phyloP scores from a whole-genome alignment of 2,797 vertebrate species.

The Acanthurus lineatus region DNA sequence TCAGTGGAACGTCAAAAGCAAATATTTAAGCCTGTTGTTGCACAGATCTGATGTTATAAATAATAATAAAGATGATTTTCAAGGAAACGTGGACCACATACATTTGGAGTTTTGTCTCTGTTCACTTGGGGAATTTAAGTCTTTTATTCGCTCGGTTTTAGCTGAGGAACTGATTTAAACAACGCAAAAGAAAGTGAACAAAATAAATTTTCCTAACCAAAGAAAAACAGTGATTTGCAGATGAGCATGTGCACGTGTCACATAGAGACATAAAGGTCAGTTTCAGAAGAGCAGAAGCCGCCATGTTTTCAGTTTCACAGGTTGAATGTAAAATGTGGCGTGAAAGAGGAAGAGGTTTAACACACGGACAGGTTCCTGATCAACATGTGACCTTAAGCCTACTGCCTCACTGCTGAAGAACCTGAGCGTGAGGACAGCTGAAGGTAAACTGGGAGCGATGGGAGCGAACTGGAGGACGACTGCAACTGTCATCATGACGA shows the following conservation, averaged over 20 bases:
- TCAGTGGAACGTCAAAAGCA: too few species aligned
- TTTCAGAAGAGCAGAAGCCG: background rate
- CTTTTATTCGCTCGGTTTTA: too few species aligned
- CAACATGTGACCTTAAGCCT: background rate
- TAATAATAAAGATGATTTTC: too few species aligned
- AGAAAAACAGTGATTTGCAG: background rate
- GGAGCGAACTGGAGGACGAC: slow-evolving; percentile 41
- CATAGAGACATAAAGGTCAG: background rate
- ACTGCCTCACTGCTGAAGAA: slow-evolving; percentile 14
- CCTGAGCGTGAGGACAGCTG: slow-evolving; percentile 7
- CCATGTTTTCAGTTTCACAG: slow-evolving; percentile 35
- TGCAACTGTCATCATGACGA: slow-evolving; percentile 18
- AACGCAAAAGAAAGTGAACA: too few species aligned
- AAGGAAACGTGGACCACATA: too few species aligned
- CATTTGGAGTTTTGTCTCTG: too few species aligned
- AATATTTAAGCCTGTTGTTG: too few species aligned
- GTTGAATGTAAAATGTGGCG: background rate
- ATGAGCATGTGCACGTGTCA: background rate
- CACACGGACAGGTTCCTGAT: background rate
- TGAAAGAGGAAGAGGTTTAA: slow-evolving; percentile 72
- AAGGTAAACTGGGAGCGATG: slow-evolving; percentile 43
- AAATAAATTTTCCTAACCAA: background rate
- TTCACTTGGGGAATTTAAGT: too few species aligned
- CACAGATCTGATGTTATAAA: too few species aligned
- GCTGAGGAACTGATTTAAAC: too few species aligned